Evolutionary conservation across 2,797 vertebrate species (phyloP), one percentile per base, ranked within the genome.

Genomic region (Remorina albescens): DNA sequence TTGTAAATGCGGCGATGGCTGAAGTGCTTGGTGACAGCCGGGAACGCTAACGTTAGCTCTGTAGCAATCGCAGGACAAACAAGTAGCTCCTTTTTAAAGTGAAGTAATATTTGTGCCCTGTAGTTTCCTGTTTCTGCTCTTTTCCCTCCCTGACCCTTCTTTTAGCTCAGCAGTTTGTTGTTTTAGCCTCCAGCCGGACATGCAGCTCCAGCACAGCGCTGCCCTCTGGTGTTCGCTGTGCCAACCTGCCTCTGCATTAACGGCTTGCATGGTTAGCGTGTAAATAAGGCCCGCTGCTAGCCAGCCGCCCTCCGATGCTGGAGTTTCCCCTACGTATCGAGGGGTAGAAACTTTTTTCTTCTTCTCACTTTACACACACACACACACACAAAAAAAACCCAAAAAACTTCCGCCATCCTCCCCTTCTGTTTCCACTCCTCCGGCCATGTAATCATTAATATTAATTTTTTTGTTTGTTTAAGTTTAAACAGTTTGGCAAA

Each of bases 321-420:
- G 63, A 85, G 37, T 67, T 74, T 70, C n/a, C 42, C 28, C 51
- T 61, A 5, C 37, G 65, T 67, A 34, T 37, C 12, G 62, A 78
- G 65, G 49, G 86, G 86, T 92, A 93, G 87, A 93, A 67, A 68
- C 68, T 44, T 32, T 46, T 66, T 44, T n/a, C n/a, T 84, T 78
- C 61, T 74, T 63, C 71, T 89, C 54, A 53, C 67, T 66, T 76
- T 42, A n/a, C n/a, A n/a, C n/a, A n/a, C n/a, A n/a, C n/a, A n/a
- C n/a, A n/a, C n/a, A n/a, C n/a, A n/a, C n/a, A n/a, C n/a, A n/a
- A n/a, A n/a, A 37, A 37, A 39, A n/a, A n/a, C n/a, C n/a, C n/a
- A n/a, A 39, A 15, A 25, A 60, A 49, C n/a, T n/a, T n/a, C 15
- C 8, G 21, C 16, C 28, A 4, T 73, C 68, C 59, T n/a, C 41